Percentiles rank a stretch among this genome's conserved stretches.
Evolutionary conservation across 2,888 invertebrate species (phyloP).

Genomic region (Rhagophthalmus giganteus): DNA sequence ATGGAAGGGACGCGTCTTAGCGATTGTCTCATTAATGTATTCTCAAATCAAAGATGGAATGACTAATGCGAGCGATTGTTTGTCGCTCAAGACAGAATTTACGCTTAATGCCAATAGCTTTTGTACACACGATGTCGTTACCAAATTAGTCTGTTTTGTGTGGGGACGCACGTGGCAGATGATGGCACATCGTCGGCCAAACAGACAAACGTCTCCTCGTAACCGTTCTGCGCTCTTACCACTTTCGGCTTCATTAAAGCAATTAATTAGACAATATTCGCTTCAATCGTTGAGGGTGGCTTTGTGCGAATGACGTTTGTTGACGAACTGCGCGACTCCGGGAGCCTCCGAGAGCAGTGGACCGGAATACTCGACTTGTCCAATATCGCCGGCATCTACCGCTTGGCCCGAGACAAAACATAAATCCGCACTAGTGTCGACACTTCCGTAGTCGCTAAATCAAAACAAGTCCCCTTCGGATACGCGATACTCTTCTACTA

Average conservation of each 20-base stretch:
- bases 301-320: constrained; percentile 45
- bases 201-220: constrained; percentile 19
- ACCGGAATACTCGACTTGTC: constrained; percentile 38
- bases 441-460: constrained; percentile 51
- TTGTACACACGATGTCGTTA: constrained; percentile 37
- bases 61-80: constrained; percentile 52
- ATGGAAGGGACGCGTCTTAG: constrained; percentile 51
- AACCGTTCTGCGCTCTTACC: constrained; percentile 39
- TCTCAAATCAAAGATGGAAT: constrained; percentile 54
- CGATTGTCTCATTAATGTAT: constrained; percentile 55
- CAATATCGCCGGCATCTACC: constrained; percentile 34
- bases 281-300: constrained; percentile 45
- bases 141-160: constrained; percentile 39
- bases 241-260: constrained; percentile 51
- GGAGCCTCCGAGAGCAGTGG: constrained; percentile 34
- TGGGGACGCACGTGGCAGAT: constrained; percentile 33
- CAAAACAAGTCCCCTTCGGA: constrained; percentile 47
- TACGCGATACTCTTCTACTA: constrained; percentile 45
- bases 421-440: constrained; percentile 48
- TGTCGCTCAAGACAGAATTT: constrained; percentile 38
- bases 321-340: constrained; percentile 29
- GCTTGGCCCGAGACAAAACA: constrained; percentile 46
- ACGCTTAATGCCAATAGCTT: constrained; percentile 33
- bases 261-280: constrained; percentile 52
- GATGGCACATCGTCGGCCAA: constrained; percentile 29